Evolutionary conservation across 2,113 vertebrate genomes (phyloP).

Genomic region (Misgurnus anguillicaudatus): DNA sequence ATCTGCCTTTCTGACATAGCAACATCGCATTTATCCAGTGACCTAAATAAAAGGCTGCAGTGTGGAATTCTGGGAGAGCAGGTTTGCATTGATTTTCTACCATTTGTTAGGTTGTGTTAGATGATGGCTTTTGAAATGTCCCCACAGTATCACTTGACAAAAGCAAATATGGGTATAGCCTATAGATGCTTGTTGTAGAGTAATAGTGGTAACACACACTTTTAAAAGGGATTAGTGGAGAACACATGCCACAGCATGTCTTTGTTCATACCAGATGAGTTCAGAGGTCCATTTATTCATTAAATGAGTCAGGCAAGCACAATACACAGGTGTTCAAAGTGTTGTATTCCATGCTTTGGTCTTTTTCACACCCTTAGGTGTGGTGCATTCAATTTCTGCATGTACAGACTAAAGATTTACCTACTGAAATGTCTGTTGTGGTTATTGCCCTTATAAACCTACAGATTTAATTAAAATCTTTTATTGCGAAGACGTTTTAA

Average conservation of each 20-base stretch:
- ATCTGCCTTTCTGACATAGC: constrained; percentile 11
- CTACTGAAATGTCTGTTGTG: neutral
- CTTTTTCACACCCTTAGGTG: neutral
- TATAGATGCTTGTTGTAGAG: neutral
- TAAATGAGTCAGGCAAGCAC: neutral
- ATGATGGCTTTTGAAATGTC: neutral
- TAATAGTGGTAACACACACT: neutral
- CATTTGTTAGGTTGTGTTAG: neutral
- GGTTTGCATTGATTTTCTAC: constrained; percentile 1
- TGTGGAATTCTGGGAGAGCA: constrained; percentile 8
- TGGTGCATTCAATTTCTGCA: neutral
- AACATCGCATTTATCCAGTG: constrained; percentile 37
- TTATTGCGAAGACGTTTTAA: neutral
- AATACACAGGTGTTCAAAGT: neutral
- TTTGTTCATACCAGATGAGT: constrained; percentile 21
- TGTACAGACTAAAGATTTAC: neutral
- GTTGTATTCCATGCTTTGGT: neutral
- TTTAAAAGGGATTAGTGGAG: constrained; percentile 18
- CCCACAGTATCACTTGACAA: too few species aligned
- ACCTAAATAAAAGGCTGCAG: constrained; percentile 37
- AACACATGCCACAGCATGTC: constrained; percentile 16
- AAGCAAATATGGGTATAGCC: too few species aligned
- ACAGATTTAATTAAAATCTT: neutral
- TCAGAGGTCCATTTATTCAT: neutral
- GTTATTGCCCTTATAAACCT: neutral